Evolutionary conservation across 2,888 invertebrate genomes (phyloP).

Genomic region (Agrotis clavis): DNA sequence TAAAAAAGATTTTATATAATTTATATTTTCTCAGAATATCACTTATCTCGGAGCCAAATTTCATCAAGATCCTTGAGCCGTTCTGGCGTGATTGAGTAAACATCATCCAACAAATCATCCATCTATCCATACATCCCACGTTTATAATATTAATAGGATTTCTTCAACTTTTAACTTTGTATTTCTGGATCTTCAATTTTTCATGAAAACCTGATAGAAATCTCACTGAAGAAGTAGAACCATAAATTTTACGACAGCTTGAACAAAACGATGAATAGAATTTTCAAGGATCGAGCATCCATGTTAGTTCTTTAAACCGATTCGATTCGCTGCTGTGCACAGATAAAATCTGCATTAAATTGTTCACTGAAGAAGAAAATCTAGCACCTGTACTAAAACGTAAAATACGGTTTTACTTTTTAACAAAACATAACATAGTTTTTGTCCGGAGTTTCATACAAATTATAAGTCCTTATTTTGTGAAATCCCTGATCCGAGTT

Average conservation of each 20-base stretch:
- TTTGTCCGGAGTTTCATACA: not conserved
- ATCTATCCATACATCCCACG: no score
- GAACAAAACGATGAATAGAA: conserved; percentile 3
- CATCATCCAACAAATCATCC: no score
- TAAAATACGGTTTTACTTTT: not conserved
- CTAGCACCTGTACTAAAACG: not conserved
- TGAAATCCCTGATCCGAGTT: no score
- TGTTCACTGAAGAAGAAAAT: conserved; percentile 3
- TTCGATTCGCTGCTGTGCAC: not conserved
- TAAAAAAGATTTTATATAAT: no score
- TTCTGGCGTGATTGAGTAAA: no score
- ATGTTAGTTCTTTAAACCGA: conserved; percentile 1
- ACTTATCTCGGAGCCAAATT: no score
- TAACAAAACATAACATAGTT: not conserved
- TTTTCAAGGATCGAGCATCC: not conserved
- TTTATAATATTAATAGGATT: no score
- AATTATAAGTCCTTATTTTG: no score
- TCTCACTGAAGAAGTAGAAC: not conserved
- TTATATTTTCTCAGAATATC: no score
- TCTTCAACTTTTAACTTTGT: conserved; percentile 8
- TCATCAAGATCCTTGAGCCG: no score
- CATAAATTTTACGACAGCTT: conserved; percentile 4
- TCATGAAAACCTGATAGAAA: conserved; percentile 1
- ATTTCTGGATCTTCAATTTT: conserved; percentile 10
- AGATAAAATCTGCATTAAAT: conserved; percentile 13